Base-by-base conservation (phyloP, 2,888 invertebrate genomes). In the Eudemis profundana region DNA sequence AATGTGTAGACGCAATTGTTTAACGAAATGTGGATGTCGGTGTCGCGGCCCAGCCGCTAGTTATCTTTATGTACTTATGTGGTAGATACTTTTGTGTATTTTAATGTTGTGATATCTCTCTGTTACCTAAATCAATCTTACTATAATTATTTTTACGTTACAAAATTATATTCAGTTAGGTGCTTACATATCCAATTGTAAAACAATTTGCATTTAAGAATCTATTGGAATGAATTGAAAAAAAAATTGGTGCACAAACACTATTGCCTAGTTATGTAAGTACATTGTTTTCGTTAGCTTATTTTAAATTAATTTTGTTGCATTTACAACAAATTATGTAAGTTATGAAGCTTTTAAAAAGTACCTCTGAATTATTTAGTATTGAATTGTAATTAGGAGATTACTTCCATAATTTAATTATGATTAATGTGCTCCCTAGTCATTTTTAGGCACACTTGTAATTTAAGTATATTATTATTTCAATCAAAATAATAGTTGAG, bases 191-290 rank as follows among this genome's bases (percentile, higher is more conserved):
- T 78, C 76, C 78, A 80, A 81, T 83, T 84, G 83, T 85, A 73
- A 72, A 75, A 85, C 81, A 83, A 84, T 85, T 84, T 83, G 84
- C 77, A 79, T 82, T 81, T 77, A 75, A 65, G 56, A 70, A 70
- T 36, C 33, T 69, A 68, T 61, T 53, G 29, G 60, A 47, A 59
- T 46, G 27, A 66, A 67, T 50, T 68, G 72, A 66, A 54, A n/a
- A 60, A 67, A 69, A 33, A n/a, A 68, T 79, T 74, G 72, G 74
- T 78, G 82, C 82, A 83, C 82, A 82, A 83, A 78, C 38, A 62
- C 71, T 74, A 72, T 73, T 71, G 67, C 71, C 70, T 77, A 61
- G 56, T 66, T 74, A 72, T 70, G 29, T 65, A 65, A 65, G 50
- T 51, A 60, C 59, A 40, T 57, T 46, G 59, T 53, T 65, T 61